Conservation (phyloP, 37 sponge, comb jelly and placozoan species). For the Axinella damicornis region DNA sequence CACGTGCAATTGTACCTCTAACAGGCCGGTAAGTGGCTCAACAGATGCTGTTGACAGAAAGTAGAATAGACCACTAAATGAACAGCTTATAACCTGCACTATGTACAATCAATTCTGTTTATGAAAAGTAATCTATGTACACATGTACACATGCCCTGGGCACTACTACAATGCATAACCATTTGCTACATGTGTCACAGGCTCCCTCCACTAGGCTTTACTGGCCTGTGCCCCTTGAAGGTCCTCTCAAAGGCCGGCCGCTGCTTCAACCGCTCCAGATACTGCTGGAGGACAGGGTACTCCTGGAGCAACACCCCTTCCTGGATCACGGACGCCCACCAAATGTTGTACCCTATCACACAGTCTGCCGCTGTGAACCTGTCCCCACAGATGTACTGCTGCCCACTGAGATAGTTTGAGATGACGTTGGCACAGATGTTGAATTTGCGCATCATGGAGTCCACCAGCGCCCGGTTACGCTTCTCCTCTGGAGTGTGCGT, state of each 20-base stretch:
- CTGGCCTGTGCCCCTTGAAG: constrained; percentile 46
- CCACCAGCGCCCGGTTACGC: constrained; percentile 59
- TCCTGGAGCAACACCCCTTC: constrained; percentile 56
- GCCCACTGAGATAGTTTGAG: constrained; percentile 46
- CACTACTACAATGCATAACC: too few species aligned
- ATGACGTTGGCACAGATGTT: constrained; percentile 56
- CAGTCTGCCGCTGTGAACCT: constrained; percentile 77
- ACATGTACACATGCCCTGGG: too few species aligned
- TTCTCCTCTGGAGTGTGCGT: constrained; percentile 74
- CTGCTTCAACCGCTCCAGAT: constrained; percentile 47
- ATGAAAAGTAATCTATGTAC: too few species aligned
- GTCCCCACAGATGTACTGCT: constrained; percentile 65
- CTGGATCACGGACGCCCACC: constrained; percentile 73
- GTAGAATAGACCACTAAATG: too few species aligned
- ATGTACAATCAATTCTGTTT: too few species aligned
- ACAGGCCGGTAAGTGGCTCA: too few species aligned
- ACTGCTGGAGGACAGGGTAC: constrained; percentile 52
- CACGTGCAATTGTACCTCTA: too few species aligned
- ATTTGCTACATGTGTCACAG: constrained; percentile 7
- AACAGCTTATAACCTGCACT: too few species aligned
- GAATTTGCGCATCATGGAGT: constrained; percentile 62
- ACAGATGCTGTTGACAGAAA: too few species aligned
- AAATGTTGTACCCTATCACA: constrained; percentile 72
- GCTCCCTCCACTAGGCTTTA: constrained; percentile 77
- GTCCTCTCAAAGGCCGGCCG: constrained; percentile 64